Base-by-base conservation (phyloP, 2,888 invertebrate species). In the Alviniconcha strummeri region DNA sequence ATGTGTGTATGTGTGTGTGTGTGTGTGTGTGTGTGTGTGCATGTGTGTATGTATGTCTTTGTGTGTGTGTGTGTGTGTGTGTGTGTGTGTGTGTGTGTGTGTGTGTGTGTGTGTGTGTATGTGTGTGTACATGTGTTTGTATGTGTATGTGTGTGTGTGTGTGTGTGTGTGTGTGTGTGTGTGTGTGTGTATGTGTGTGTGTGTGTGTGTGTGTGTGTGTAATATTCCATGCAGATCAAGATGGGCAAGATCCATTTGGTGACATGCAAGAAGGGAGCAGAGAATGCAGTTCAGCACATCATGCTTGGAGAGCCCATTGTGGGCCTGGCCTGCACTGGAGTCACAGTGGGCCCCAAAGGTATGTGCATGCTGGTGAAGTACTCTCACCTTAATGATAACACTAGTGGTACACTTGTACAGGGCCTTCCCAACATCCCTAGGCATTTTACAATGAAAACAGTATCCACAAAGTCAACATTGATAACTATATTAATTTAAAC, bases 291-390 rank as follows among this genome's bases (percentile, higher is more conserved):
- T 6, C 86, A 86, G 52, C 84, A 84, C n/a, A 86, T 90, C 8
- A 84, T 89, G 5, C 84, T 86, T 9, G 87, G 87, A 19, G 85
- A 86, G 80, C 86, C 89, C 0, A 86, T 89, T 0, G 80, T 90
- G 55, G 90, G 88, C 7, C 85, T 90, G 5, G 86, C 87, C 78
- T 89, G 89, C 81, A 85, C 88, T 9, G 90, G 90, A 19, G 86
- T 85, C 13, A 84, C 85, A 56, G 78, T 88, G 3, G 88, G 88
- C 1, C 85, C 85, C 54, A 86, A 85, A 80, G 86, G 86, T 86
- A 82, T 60, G 2, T 11, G 60, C 13, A 1, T 60, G 13, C 60
- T 11, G 13, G 60, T 60, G 13, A 60, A 36, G 36, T 36, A 36
- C 36, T 36, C 36, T 36, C 36, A 36, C 36, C 36, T 36, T 0